Conservation (phyloP, 2,888 invertebrate genomes). For the Gnatocerus cornutus region DNA sequence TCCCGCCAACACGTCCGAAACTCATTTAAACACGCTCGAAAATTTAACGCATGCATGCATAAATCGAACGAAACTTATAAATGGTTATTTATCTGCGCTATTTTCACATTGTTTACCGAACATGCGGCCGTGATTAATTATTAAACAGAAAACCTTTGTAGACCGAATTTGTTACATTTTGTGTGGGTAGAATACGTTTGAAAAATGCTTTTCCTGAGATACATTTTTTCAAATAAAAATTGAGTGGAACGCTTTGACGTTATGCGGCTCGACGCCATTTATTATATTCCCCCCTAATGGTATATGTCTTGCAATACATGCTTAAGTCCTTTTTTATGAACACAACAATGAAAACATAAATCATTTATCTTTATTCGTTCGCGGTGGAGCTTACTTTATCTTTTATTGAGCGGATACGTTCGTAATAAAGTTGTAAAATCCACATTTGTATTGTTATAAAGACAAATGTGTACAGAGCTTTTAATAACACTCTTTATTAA, state of each 20-base stretch:
- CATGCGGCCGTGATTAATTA: too few species aligned
- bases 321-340: slow-evolving; percentile 36
- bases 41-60: too few species aligned
- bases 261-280: slow-evolving; percentile 31
- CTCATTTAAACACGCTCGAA: too few species aligned
- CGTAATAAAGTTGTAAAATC: slow-evolving; percentile 1
- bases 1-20: too few species aligned
- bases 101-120: too few species aligned
- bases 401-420: slow-evolving; percentile 26
- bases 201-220: slow-evolving; percentile 6
- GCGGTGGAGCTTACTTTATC: slow-evolving; percentile 12
- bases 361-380: slow-evolving; percentile 33
- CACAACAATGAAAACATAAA: slow-evolving; percentile 37
- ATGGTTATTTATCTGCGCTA: too few species aligned
- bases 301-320: slow-evolving; percentile 36
- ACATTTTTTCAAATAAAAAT: slow-evolving; percentile 29
- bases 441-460: neutral
- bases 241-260: slow-evolving; percentile 30
- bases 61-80: too few species aligned
- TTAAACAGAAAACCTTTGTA: neutral
- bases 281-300: slow-evolving; percentile 38
- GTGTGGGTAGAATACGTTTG: neutral
- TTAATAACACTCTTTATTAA: too few species aligned
- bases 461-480: neutral
- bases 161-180: neutral